These are phyloP conservation scores for Pachyrhynchus sulphureomaculatus DNA, from an alignment of 1,140 invertebrate genomes.

Conservation along the genomic window DNA sequence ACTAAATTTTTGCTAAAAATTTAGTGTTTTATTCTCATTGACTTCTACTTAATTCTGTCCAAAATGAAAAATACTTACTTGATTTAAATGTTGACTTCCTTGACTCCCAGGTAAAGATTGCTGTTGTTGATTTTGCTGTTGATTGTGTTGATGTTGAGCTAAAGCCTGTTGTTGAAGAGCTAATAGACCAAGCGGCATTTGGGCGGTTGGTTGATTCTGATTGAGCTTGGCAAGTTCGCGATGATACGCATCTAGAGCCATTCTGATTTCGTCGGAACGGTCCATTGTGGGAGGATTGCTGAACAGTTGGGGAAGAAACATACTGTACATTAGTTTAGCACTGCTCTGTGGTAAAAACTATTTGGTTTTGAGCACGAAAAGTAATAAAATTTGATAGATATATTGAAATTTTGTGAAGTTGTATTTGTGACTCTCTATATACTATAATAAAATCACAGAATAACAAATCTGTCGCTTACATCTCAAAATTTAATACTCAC, in stretches of 20 bases:
- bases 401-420: too few species aligned
- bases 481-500: too few species aligned
- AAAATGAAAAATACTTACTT: too few species aligned
- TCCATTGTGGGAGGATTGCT: slow-evolving; percentile 66
- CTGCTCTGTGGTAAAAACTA: slow-evolving; percentile 57
- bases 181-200: slow-evolving; percentile 63
- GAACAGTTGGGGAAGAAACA: slow-evolving; percentile 80
- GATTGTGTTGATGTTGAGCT: slow-evolving; percentile 58
- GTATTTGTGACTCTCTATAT: too few species aligned
- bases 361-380: background rate
- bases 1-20: too few species aligned
- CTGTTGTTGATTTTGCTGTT: slow-evolving; percentile 61
- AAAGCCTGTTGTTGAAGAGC: slow-evolving; percentile 74
- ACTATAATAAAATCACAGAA: too few species aligned
- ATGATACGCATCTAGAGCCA: slow-evolving; percentile 89
- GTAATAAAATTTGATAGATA: too few species aligned
- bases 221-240: slow-evolving; percentile 86
- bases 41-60: too few species aligned
- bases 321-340: slow-evolving; percentile 66
- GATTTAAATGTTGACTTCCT: background rate
- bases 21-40: too few species aligned
- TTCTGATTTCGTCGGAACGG: slow-evolving; percentile 81
- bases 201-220: slow-evolving; percentile 57
- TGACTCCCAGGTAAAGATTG: slow-evolving; percentile 48
- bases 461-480: too few species aligned